These are phyloP conservation scores for Geopemphigus sp. DNA, from an alignment of 1,140 invertebrate genomes.

Conservation along the genomic window DNA sequence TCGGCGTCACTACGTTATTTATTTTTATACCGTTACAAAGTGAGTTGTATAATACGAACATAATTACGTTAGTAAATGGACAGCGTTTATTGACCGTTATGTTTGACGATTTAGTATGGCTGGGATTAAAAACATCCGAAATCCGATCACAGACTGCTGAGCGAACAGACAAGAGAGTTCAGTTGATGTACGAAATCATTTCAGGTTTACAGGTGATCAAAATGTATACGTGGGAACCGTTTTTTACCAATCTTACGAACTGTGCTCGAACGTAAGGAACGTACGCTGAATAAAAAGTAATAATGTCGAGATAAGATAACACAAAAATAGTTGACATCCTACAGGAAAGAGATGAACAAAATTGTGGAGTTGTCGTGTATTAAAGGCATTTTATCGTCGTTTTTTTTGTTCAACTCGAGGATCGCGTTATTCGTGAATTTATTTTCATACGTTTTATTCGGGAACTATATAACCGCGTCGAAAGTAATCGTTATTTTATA, in stretches of 20 bases:
- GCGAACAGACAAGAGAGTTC: constrained; percentile 67
- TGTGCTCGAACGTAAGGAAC: constrained; percentile 58
- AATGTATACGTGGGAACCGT: constrained; percentile 86
- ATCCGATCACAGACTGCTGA: not conserved
- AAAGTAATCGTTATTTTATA: constrained; percentile 60
- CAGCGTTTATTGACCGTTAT: not conserved
- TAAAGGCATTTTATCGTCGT: constrained; percentile 60
- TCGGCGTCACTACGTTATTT: constrained; percentile 75
- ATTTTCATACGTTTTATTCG: constrained; percentile 70
- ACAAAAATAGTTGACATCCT: too few species aligned
- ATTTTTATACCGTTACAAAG: constrained; percentile 81
- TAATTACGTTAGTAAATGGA: not conserved
- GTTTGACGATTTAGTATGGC: not conserved
- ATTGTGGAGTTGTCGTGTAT: not conserved
- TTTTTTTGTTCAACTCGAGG: constrained; percentile 63
- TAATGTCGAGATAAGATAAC: not conserved
- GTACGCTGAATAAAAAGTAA: not conserved
- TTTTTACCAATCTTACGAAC: constrained; percentile 68
- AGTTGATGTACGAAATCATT: constrained; percentile 89
- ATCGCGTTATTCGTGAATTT: constrained; percentile 76
- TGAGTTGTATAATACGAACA: constrained; percentile 54
- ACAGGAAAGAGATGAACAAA: not conserved
- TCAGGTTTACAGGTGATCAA: constrained; percentile 87
- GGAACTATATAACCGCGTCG: constrained; percentile 68
- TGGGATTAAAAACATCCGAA: not conserved